These are phyloP conservation scores for Apotomis turbidana DNA, from an alignment of 2,888 invertebrate genomes.

Conservation along the genomic window DNA sequence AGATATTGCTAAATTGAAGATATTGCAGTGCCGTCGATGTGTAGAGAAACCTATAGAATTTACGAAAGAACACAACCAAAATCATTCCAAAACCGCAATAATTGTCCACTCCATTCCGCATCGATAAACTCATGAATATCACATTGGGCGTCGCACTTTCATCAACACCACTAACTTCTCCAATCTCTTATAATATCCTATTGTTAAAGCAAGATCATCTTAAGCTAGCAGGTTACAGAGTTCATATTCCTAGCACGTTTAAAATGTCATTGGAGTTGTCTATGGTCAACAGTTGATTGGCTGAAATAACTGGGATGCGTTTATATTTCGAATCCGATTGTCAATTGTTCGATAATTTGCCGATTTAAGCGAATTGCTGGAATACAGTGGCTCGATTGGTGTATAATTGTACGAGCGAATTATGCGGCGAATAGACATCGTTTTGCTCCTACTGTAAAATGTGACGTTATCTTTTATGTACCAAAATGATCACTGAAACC, in stretches of 20 bases:
- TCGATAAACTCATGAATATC: conserved; percentile 20
- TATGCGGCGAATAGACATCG: neutral
- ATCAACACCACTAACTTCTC: conserved; percentile 2
- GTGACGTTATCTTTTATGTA: neutral
- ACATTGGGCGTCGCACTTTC: conserved; percentile 25
- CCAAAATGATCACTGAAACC: too few species aligned
- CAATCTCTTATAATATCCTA: neutral
- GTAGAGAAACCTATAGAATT: neutral
- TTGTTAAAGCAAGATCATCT: neutral
- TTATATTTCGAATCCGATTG: conserved; percentile 25
- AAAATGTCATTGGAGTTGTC: neutral
- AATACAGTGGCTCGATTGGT: neutral
- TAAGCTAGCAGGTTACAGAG: neutral
- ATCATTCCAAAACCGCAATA: conserved; percentile 12
- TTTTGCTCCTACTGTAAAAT: neutral
- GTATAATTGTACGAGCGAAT: conserved; percentile 18
- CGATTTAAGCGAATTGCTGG: conserved; percentile 23
- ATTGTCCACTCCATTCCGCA: conserved; percentile 20
- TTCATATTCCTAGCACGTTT: too few species aligned
- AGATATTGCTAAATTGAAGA: too few species aligned
- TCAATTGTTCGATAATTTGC: conserved; percentile 35
- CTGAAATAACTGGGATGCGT: conserved; percentile 28
- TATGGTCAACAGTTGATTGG: conserved; percentile 5
- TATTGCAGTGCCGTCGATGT: too few species aligned
- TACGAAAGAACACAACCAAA: neutral